These are phyloP conservation scores for Phasianus colchicus DNA, from an alignment of 2,113 vertebrate genomes.

Conservation along the genomic window DNA sequence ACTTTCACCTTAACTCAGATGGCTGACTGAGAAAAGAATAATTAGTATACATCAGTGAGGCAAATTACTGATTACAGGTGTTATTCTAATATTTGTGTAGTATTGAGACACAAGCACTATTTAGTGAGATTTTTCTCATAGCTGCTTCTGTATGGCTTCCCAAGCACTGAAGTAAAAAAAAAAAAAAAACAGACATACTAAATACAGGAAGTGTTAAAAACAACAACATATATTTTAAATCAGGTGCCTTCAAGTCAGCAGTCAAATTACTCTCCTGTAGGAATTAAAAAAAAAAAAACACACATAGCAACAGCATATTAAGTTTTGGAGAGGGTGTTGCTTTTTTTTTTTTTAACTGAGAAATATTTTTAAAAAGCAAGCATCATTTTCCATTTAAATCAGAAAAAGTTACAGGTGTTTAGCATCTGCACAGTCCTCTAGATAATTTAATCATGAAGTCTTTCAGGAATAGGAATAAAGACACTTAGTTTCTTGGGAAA, in stretches of 20 bases:
- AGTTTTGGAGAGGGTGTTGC: neutral
- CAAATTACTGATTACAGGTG: neutral
- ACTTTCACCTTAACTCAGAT: neutral
- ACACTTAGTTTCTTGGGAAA: neutral
- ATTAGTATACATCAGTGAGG: neutral
- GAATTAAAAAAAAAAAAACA: neutral
- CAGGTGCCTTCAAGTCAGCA: neutral
- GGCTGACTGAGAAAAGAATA: neutral
- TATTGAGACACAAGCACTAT: neutral
- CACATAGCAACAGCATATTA: neutral
- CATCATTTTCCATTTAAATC: neutral
- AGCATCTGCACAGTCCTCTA: neutral
- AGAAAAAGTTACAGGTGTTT: neutral
- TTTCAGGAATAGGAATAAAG: neutral
- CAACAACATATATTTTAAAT: neutral
- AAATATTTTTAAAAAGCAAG: neutral
- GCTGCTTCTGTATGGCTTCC: neutral
- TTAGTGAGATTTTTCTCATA: neutral
- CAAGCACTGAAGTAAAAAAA: neutral
- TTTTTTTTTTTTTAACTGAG: neutral
- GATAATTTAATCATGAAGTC: neutral
- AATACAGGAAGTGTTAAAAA: neutral
- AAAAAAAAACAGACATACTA: neutral
- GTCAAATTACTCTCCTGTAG: neutral
- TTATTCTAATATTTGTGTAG: neutral